A percentile compares a stretch with the other conserved stretches of the same genome.
Evolutionary conservation across 2,888 invertebrate species (phyloP).

Genomic region (Masnerella sp.): DNA sequence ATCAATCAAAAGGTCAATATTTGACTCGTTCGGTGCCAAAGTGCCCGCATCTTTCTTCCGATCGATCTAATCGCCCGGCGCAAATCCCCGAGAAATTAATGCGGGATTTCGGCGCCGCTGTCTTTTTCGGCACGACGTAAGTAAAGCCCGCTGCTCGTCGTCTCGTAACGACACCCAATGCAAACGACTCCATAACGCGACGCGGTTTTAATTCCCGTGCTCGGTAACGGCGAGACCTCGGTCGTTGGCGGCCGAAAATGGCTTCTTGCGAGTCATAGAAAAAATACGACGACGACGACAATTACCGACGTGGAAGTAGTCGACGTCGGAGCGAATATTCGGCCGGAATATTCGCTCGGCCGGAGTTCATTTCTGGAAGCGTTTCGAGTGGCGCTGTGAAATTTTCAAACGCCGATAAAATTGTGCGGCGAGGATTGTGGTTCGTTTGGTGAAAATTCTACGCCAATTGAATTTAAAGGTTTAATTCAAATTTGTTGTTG

Average conservation of each 20-base stretch:
- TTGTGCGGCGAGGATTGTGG: constrained; percentile 9
- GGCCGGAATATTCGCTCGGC: constrained; percentile 3
- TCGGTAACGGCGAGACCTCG: constrained; percentile 11
- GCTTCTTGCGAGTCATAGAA: constrained; percentile 6
- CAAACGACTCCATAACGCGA: constrained; percentile 37
- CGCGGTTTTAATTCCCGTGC: constrained; percentile 37
- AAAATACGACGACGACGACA: constrained; percentile 20
- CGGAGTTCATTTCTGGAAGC: constrained; percentile 25
- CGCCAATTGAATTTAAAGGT: constrained; percentile 9
- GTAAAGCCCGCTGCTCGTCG: constrained; percentile 14
- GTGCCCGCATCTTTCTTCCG: constrained; percentile 17
- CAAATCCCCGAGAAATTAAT: constrained; percentile 36
- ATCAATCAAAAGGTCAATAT: not conserved
- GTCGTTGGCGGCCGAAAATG: constrained; percentile 2
- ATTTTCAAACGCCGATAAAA: constrained; percentile 31
- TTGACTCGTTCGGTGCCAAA: not conserved
- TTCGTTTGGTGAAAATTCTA: constrained; percentile 11
- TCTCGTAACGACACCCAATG: constrained; percentile 36
- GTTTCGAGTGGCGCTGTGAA: constrained; percentile 24
- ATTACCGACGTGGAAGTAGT: constrained; percentile 30
- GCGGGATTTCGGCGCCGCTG: constrained; percentile 11
- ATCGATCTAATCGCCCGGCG: constrained; percentile 25
- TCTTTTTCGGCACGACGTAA: constrained; percentile 20
- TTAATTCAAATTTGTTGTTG: constrained; percentile 16
- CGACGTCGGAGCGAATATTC: too few species aligned